Evolutionary conservation across 2,888 invertebrate genomes (phyloP).

Genomic region (Andrena camellia): DNA sequence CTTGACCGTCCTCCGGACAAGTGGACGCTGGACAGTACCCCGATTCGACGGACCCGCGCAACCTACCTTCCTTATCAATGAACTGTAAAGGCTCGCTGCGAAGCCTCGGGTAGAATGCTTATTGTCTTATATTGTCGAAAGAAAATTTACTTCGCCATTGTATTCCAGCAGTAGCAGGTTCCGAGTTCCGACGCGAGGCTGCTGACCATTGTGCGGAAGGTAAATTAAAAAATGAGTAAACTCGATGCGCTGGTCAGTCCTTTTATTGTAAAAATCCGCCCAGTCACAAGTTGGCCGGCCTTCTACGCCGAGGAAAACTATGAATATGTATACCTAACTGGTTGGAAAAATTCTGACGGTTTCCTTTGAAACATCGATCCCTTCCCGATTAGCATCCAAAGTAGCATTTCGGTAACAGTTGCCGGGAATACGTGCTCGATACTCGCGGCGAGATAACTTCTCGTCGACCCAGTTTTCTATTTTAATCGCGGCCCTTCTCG

Average conservation of each 20-base stretch:
- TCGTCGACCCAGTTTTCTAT: constrained; percentile 63
- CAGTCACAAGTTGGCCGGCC: too few species aligned
- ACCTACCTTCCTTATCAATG: constrained; percentile 27
- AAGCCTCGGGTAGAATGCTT: constrained; percentile 51
- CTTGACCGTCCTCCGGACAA: not conserved
- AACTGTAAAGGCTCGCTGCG: constrained; percentile 8
- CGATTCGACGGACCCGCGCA: constrained; percentile 22
- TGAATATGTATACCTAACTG: not conserved
- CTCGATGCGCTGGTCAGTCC: not conserved
- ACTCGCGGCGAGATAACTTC: constrained; percentile 27
- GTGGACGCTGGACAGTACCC: not conserved
- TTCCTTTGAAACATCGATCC: not conserved
- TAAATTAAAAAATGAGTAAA: constrained; percentile 33
- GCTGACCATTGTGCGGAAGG: constrained; percentile 30
- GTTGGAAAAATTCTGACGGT: not conserved
- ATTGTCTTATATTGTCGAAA: constrained; percentile 61
- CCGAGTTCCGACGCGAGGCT: constrained; percentile 12
- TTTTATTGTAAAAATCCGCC: not conserved
- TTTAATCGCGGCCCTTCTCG: constrained; percentile 58
- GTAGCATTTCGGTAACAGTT: constrained; percentile 23
- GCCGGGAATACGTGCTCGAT: constrained; percentile 31
- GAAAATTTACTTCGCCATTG: constrained; percentile 61
- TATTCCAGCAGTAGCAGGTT: constrained; percentile 33
- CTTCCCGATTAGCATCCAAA: constrained; percentile 6
- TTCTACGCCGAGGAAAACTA: not conserved